A percentile compares a stretch with the other conserved stretches of the same genome.
phyloP scores from a whole-genome alignment of 2,888 invertebrate genomes.

The Leptinotarsa juncta region DNA sequence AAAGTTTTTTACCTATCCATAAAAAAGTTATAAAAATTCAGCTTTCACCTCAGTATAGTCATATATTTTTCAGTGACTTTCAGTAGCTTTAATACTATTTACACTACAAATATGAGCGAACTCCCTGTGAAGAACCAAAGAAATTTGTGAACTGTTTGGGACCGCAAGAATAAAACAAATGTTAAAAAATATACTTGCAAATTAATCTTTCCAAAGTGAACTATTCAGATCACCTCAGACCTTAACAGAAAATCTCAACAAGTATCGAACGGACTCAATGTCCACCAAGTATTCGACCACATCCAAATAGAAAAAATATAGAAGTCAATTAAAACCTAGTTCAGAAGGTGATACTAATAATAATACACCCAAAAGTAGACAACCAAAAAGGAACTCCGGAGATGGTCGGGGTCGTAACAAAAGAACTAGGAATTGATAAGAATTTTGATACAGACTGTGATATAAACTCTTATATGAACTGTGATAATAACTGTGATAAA shows the following conservation, averaged over 20 bases:
- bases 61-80: too few species aligned
- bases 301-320: neutral
- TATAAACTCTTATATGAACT: neutral
- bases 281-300: neutral
- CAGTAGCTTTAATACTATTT: neutral
- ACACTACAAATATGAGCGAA: neutral
- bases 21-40: too few species aligned
- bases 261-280: neutral
- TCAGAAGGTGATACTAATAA: neutral
- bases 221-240: neutral
- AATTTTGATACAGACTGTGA: neutral
- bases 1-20: too few species aligned
- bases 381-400: neutral
- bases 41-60: too few species aligned
- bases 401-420: neutral
- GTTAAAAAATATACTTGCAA: neutral
- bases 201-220: neutral
- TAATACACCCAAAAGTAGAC: neutral
- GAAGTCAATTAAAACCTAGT: neutral
- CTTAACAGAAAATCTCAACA: neutral
- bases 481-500: too few species aligned
- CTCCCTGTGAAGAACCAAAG: constrained; percentile 1
- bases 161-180: neutral
- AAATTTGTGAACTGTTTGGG: neutral
- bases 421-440: neutral